These are phyloP conservation scores for Rhynchonycteris naso DNA, from an alignment of 2,797 vertebrate species.

Conservation along the genomic window DNA sequence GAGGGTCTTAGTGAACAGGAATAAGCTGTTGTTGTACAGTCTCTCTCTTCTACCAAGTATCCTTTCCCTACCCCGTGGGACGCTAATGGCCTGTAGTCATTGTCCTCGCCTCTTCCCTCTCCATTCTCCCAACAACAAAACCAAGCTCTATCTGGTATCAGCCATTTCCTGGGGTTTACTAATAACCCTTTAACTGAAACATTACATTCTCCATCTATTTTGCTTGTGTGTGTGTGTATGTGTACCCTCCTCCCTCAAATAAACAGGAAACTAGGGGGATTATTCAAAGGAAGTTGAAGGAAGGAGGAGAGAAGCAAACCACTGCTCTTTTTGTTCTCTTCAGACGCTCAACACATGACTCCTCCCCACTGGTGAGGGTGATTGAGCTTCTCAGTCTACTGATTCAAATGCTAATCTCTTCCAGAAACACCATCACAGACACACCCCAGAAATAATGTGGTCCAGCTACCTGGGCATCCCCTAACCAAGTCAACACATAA, in stretches of 20 bases:
- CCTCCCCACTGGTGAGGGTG: neutral
- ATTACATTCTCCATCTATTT: neutral
- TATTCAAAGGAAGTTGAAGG: neutral
- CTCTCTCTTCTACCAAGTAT: neutral
- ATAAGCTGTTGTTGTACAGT: neutral
- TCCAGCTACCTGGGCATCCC: neutral
- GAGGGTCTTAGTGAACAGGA: neutral
- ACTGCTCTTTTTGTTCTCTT: too few species aligned
- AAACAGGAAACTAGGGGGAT: neutral
- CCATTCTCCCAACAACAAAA: neutral
- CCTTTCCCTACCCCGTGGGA: neutral
- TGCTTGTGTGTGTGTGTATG: too few species aligned
- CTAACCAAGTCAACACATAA: neutral
- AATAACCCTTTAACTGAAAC: neutral
- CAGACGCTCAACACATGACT: too few species aligned
- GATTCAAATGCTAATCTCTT: too few species aligned
- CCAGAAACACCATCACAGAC: neutral
- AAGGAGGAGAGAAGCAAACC: neutral
- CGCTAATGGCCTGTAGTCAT: neutral
- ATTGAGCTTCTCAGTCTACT: neutral
- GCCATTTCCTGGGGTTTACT: neutral
- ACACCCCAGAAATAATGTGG: neutral
- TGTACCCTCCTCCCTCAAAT: too few species aligned
- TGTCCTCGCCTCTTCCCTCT: neutral
- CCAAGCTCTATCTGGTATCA: neutral